phyloP scores from a whole-genome alignment of 2,888 invertebrate species.

The Chrysolina haemoptera region DNA sequence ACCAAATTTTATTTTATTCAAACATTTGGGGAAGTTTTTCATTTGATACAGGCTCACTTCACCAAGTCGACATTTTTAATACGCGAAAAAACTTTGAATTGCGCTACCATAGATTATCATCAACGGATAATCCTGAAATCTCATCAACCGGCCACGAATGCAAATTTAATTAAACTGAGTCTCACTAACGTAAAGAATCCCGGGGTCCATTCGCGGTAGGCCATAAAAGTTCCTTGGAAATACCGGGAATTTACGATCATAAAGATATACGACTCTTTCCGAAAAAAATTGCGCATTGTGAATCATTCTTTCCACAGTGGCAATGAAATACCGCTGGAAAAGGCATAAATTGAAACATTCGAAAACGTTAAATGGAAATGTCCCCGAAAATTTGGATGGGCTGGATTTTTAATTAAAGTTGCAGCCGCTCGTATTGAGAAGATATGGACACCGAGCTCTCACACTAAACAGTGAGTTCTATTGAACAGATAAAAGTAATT shows the following conservation, averaged over 20 bases:
- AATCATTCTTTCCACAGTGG: constrained; percentile 41
- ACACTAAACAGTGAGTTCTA: constrained; percentile 17
- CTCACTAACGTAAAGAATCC: not conserved
- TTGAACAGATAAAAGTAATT: constrained; percentile 27
- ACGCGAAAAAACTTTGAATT: too few species aligned
- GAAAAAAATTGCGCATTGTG: constrained; percentile 39
- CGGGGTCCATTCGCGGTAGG: not conserved
- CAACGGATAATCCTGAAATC: not conserved
- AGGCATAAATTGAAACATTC: constrained; percentile 46
- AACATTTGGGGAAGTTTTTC: too few species aligned
- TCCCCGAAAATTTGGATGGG: constrained; percentile 36
- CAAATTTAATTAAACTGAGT: constrained; percentile 15
- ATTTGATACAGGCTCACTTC: too few species aligned
- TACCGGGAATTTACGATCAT: constrained; percentile 3
- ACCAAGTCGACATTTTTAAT: too few species aligned
- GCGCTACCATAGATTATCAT: not conserved
- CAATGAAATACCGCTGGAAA: constrained; percentile 26
- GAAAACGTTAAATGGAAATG: constrained; percentile 43
- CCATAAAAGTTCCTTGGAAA: constrained; percentile 16
- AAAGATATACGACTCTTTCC: constrained; percentile 37
- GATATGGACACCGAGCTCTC: not conserved
- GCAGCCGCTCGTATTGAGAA: constrained; percentile 7
- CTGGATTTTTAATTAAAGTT: constrained; percentile 43
- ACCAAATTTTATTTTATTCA: too few species aligned
- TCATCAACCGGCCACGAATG: not conserved